Conservation (phyloP, 2,888 invertebrate genomes). For the Achlya flavicornis region DNA sequence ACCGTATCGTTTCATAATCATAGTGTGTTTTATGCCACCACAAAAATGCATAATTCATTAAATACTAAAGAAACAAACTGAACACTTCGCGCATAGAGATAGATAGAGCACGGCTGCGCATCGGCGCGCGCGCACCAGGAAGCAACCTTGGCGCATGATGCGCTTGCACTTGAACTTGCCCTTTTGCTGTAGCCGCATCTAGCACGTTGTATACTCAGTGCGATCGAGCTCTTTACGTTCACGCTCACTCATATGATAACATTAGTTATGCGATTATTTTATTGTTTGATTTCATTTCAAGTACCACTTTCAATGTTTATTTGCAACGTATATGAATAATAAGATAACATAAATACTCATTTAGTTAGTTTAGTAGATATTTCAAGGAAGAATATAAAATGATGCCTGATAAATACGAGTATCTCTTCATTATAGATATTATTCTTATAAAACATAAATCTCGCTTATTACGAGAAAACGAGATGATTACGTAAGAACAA, state of each 20-base stretch:
- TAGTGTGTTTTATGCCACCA: background rate
- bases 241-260: constrained; percentile 32
- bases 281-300: constrained; percentile 35
- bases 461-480: too few relatives aligned
- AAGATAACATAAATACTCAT: background rate
- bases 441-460: too few relatives aligned
- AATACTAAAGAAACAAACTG: constrained; percentile 1
- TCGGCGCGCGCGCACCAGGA: constrained; percentile 71
- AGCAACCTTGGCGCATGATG: constrained; percentile 70
- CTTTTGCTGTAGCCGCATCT: constrained; percentile 34
- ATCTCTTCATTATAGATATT: too few relatives aligned
- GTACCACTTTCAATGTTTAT: constrained; percentile 21
- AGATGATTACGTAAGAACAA: too few relatives aligned
- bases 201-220: constrained; percentile 40
- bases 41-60: background rate
- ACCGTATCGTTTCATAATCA: background rate
- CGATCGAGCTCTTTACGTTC: constrained; percentile 20
- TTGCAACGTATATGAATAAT: background rate
- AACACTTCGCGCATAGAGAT: constrained; percentile 10
- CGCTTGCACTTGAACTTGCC: constrained; percentile 79
- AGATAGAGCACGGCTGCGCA: constrained; percentile 42
- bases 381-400: background rate
- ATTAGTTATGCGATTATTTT: constrained; percentile 20
- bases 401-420: background rate
- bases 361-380: background rate